Conservation (phyloP, 1,140 invertebrate genomes). For the Plodia interpunctella region DNA sequence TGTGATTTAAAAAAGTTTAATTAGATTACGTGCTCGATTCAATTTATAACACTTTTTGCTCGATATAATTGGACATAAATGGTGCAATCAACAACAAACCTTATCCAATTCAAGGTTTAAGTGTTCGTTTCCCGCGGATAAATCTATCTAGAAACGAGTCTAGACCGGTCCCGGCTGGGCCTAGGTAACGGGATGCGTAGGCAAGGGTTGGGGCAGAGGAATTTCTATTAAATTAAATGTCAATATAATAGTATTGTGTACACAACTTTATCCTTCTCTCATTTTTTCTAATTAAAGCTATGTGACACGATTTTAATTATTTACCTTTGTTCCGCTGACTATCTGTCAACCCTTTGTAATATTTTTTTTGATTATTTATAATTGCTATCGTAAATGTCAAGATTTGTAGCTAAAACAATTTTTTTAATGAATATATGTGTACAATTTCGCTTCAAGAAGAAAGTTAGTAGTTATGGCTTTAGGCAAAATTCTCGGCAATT, state of each 20-base stretch:
- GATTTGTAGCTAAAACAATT: neutral
- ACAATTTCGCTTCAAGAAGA: neutral
- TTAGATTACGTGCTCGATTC: neutral
- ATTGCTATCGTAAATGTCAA: neutral
- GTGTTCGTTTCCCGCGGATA: conserved; percentile 23
- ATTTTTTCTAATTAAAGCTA: too few relatives aligned
- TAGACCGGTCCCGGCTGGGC: conserved; percentile 18
- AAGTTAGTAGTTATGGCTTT: neutral
- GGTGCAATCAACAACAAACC: conserved; percentile 9
- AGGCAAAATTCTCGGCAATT: neutral
- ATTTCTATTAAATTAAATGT: too few relatives aligned
- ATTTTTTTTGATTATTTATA: neutral
- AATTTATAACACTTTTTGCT: conserved; percentile 8
- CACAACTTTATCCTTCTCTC: too few relatives aligned
- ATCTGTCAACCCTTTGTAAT: neutral
- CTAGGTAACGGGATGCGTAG: conserved; percentile 15
- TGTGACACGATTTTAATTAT: too few relatives aligned
- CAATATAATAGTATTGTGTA: too few relatives aligned
- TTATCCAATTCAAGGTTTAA: conserved; percentile 29
- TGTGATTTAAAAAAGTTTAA: neutral
- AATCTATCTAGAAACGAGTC: conserved; percentile 18
- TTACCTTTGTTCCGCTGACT: too few relatives aligned
- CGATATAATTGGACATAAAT: conserved; percentile 6
- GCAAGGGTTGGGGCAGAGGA: conserved; percentile 1
- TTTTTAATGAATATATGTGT: neutral